A percentile compares a stretch with the other conserved stretches of the same genome.
Evolutionary conservation across 2,113 vertebrate genomes (phyloP).

Genomic region (Sphaerodactylus townsendi): DNA sequence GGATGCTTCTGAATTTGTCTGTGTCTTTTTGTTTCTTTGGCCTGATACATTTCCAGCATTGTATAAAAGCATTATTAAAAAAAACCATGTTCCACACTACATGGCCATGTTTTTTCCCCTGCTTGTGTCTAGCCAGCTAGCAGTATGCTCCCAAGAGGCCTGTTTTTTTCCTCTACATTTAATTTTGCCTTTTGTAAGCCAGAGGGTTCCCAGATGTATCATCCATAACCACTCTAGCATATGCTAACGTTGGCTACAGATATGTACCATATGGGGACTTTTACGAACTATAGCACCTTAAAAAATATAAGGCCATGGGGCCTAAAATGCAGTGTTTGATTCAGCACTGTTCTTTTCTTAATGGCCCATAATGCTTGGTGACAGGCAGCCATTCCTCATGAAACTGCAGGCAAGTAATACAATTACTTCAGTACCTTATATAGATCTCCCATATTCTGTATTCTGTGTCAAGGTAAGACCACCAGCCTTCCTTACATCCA

Average conservation of each 20-base stretch:
- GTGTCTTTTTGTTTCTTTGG: neutral
- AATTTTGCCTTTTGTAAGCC: slow-evolving; percentile 55
- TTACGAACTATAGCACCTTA: slow-evolving; percentile 29
- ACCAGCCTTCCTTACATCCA: neutral
- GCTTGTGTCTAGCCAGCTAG: slow-evolving; percentile 41
- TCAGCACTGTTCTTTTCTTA: neutral
- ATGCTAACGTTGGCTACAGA: slow-evolving; percentile 28
- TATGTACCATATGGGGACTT: slow-evolving; percentile 27
- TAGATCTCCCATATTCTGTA: neutral
- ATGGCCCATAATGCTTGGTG: slow-evolving; percentile 13
- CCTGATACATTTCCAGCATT: slow-evolving; percentile 3
- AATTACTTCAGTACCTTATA: neutral
- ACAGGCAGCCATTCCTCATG: neutral
- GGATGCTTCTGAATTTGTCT: neutral
- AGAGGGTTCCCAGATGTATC: slow-evolving; percentile 42
- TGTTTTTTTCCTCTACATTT: slow-evolving; percentile 56
- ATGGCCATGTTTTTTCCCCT: slow-evolving; percentile 34
- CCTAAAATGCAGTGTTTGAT: neutral
- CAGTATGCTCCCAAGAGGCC: slow-evolving; percentile 47
- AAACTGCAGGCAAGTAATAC: neutral
- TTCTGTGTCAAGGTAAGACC: neutral
- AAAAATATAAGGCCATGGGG: slow-evolving; percentile 17
- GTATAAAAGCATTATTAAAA: slow-evolving; percentile 2
- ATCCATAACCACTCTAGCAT: slow-evolving; percentile 36
- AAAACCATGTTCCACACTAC: neutral